phyloP scores from a whole-genome alignment of 2,797 vertebrate genomes.

The Garrulus glandarius region DNA sequence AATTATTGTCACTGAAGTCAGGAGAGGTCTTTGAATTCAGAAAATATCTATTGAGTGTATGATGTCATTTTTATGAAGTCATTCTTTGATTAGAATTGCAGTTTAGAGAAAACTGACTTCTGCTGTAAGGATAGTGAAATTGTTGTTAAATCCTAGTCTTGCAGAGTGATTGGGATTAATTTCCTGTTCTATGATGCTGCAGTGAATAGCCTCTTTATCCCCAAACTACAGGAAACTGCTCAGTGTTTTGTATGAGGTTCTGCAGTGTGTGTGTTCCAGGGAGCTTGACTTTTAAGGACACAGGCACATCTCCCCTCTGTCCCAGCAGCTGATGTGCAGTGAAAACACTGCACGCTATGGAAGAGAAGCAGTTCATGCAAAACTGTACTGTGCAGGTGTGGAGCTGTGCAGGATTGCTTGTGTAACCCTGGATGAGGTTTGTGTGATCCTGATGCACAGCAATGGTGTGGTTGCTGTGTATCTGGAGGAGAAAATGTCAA shows the following conservation, averaged over 20 bases:
- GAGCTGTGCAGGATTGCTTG: neutral
- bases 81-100: neutral
- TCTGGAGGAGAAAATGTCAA: neutral
- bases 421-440: neutral
- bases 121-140: neutral
- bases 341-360: neutral
- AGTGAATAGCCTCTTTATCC: constrained; percentile 54
- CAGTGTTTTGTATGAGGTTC: neutral
- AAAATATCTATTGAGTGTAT: neutral
- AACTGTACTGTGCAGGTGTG: neutral
- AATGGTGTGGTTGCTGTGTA: neutral
- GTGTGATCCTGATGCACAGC: neutral
- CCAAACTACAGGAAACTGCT: constrained; percentile 8
- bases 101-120: neutral
- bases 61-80: neutral
- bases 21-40: neutral
- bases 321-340: neutral
- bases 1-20: neutral
- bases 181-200: constrained; percentile 3
- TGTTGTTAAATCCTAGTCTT: constrained; percentile 27
- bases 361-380: neutral
- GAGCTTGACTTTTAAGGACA: neutral
- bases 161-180: neutral
- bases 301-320: neutral
- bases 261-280: neutral